These are phyloP conservation scores for Flabesymbios commensalis DNA, from an alignment of 2,888 invertebrate genomes.

Conservation along the genomic window DNA sequence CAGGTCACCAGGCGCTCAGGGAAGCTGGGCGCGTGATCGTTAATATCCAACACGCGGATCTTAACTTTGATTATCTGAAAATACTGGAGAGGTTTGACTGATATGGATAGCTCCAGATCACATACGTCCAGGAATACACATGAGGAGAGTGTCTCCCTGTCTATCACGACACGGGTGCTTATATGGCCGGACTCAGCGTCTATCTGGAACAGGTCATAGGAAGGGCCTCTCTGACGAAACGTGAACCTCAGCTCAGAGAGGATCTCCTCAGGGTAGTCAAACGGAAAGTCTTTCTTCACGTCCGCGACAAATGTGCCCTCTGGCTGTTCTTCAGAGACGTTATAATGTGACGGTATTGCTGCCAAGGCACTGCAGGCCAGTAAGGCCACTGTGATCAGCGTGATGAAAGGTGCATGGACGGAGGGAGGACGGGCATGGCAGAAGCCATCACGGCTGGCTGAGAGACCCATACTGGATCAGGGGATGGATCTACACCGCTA, in stretches of 20 bases:
- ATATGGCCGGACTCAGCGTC: not conserved
- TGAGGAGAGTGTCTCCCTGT: not conserved
- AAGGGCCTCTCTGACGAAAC: not conserved
- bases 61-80: constrained; percentile 19
- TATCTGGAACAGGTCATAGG: not conserved
- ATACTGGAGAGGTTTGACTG: constrained; percentile 8
- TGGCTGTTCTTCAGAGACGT: not conserved
- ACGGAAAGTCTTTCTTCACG: not conserved
- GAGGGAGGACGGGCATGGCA: no score
- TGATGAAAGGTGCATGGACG: no score
- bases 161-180: not conserved
- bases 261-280: not conserved
- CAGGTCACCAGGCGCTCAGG: not conserved
- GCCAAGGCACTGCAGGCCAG: no score
- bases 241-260: not conserved
- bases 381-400: no score
- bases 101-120: not conserved
- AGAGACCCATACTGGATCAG: no score
- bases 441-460: no score
- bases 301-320: not conserved
- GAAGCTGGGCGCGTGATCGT: constrained; percentile 26
- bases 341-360: not conserved
- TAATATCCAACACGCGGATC: constrained; percentile 20
- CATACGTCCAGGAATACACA: not conserved
- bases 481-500: no score